A percentile compares a stretch with the other conserved stretches of the same genome.
These are phyloP conservation scores for Passer domesticus DNA, from an alignment of 2,113 vertebrate species.

Conservation along the genomic window DNA sequence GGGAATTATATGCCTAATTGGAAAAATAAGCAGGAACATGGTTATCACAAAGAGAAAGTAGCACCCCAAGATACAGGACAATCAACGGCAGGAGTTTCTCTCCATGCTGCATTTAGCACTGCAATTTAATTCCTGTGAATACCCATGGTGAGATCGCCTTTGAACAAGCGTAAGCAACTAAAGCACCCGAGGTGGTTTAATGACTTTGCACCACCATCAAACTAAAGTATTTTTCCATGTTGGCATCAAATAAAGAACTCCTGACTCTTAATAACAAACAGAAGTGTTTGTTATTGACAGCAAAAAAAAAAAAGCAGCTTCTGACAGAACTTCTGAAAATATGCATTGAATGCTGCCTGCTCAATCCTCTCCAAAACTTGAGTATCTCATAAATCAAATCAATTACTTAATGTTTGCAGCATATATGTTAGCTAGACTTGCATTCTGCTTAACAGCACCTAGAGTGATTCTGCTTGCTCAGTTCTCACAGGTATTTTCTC, in stretches of 20 bases:
- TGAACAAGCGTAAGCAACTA: slow-evolving; percentile 23
- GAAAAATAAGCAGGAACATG: slow-evolving; percentile 1
- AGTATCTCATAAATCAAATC: neutral
- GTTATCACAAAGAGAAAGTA: slow-evolving; percentile 29
- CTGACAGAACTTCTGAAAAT: neutral
- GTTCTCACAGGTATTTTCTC: neutral
- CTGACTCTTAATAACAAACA: neutral
- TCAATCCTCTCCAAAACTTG: neutral
- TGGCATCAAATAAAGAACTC: slow-evolving; percentile 5
- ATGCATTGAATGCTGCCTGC: neutral
- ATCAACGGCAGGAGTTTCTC: neutral
- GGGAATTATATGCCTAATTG: slow-evolving; percentile 31
- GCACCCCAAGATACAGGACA: neutral
- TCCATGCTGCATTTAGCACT: neutral
- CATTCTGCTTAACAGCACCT: neutral
- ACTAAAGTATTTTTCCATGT: neutral
- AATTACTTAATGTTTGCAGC: neutral
- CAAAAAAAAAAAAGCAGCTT: neutral
- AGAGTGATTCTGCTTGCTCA: neutral
- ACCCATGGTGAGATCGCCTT: neutral
- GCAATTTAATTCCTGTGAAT: slow-evolving; percentile 37
- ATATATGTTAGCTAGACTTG: neutral
- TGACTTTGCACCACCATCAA: neutral
- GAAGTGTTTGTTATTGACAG: neutral
- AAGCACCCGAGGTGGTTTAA: slow-evolving; percentile 18